Percentiles rank a stretch among this genome's conserved stretches.
phyloP scores from a whole-genome alignment of 2,888 invertebrate genomes.

The Epirrhoe alternata region DNA sequence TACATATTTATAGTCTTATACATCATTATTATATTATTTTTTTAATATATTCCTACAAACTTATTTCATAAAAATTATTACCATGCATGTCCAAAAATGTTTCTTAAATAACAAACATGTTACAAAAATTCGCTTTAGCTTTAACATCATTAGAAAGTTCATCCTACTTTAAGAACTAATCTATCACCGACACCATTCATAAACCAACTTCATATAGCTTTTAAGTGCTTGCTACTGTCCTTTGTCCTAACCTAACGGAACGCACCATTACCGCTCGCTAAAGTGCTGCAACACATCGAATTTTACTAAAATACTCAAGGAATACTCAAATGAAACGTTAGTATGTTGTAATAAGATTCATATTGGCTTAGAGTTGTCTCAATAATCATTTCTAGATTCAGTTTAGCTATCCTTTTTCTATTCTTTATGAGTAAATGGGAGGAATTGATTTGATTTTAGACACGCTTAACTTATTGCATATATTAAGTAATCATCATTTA shows the following conservation, averaged over 20 bases:
- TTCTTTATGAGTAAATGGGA: not conserved
- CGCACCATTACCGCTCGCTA: conserved; percentile 24
- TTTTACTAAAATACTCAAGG: conserved; percentile 5
- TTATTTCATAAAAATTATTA: conserved; percentile 17
- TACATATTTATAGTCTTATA: no score
- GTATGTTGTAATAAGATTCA: not conserved
- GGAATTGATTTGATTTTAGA: not conserved
- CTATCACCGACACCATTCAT: not conserved
- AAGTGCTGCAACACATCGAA: conserved; percentile 14
- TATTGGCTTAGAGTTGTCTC: not conserved
- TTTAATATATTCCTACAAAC: conserved; percentile 1
- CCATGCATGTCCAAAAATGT: conserved; percentile 17
- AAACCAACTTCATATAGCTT: conserved; percentile 18
- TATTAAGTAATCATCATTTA: not conserved
- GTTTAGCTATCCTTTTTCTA: not conserved
- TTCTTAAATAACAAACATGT: not conserved
- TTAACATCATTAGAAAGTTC: conserved; percentile 2
- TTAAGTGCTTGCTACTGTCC: conserved; percentile 25
- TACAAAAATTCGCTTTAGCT: conserved; percentile 13
- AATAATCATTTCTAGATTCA: not conserved
- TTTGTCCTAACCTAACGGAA: conserved; percentile 10
- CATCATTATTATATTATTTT: conserved; percentile 8
- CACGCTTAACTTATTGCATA: not conserved
- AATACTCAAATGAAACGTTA: conserved; percentile 26
- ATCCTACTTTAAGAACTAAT: conserved; percentile 8